A percentile compares a stretch with the other conserved stretches of the same genome.
Conservation (phyloP, 2,888 invertebrate genomes). For the Drosophila birchii region DNA sequence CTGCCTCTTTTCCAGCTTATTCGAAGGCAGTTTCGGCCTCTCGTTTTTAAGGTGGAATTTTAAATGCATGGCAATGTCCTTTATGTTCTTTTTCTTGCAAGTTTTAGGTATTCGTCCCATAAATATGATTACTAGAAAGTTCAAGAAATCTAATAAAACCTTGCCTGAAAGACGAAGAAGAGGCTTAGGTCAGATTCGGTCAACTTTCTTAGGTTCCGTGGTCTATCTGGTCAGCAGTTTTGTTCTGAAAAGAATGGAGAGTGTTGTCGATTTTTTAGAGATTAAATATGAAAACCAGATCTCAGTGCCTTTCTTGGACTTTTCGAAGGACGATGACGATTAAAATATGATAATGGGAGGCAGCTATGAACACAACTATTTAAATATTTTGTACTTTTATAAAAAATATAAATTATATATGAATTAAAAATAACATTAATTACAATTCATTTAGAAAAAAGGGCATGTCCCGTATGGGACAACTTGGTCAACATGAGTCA, state of each 20-base stretch:
- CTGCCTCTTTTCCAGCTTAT: constrained; percentile 2
- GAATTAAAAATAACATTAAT: background rate
- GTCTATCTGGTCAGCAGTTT: background rate
- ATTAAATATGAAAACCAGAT: too few relatives aligned
- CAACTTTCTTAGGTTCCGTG: background rate
- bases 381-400: too few relatives aligned
- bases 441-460: background rate
- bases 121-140: background rate
- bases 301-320: background rate
- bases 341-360: too few relatives aligned
- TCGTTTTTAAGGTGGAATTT: constrained; percentile 6
- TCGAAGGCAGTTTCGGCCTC: constrained; percentile 1
- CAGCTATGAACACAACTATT: too few relatives aligned
- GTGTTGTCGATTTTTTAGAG: background rate
- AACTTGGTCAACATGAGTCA: too few relatives aligned
- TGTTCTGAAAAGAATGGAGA: background rate
- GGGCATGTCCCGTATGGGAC: too few relatives aligned
- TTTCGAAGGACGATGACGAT: background rate
- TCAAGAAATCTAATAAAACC: background rate
- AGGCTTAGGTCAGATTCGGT: background rate
- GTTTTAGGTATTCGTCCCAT: background rate
- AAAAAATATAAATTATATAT: too few relatives aligned
- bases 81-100: background rate
- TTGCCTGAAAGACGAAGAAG: background rate
- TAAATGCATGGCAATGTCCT: constrained; percentile 29